Percentiles rank a stretch among this genome's conserved stretches.
phyloP scores from a whole-genome alignment of 2,797 vertebrate species.

The Lophotriccus pileatus region DNA sequence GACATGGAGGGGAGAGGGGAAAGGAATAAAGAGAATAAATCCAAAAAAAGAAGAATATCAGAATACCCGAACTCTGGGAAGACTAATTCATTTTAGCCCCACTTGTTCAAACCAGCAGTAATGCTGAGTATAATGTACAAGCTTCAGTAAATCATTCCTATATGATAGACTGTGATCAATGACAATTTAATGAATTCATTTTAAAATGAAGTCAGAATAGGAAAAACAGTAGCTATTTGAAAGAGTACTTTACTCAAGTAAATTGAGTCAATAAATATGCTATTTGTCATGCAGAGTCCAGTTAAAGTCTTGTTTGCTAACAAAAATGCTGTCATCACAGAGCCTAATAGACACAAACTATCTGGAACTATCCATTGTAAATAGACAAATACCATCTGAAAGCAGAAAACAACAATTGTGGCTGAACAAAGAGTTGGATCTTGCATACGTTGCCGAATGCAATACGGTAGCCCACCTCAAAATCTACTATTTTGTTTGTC shows the following conservation, averaged over 20 bases:
- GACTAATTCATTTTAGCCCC: background rate
- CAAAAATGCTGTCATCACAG: conserved; percentile 56
- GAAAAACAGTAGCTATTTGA: conserved; percentile 49
- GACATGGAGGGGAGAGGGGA: background rate
- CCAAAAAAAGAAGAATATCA: background rate
- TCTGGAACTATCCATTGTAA: conserved; percentile 32
- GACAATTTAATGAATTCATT: conserved; percentile 67
- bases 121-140: background rate
- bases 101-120: background rate
- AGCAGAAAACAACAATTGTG: conserved; percentile 3
- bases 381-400: conserved; percentile 52
- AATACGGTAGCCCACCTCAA: background rate
- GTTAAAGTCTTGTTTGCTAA: conserved; percentile 63
- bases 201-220: conserved; percentile 55
- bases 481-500: background rate
- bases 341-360: conserved; percentile 46
- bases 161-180: conserved; percentile 63
- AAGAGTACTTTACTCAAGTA: conserved; percentile 54
- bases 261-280: conserved; percentile 70
- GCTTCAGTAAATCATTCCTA: conserved; percentile 39
- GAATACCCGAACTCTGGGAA: background rate
- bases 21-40: background rate
- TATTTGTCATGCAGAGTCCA: conserved; percentile 64
- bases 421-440: conserved; percentile 4
- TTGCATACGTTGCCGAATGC: background rate